Evolutionary conservation across 1,140 invertebrate genomes (phyloP), one percentile per base, ranked within the genome.

Genomic region (Nymphalis io): DNA sequence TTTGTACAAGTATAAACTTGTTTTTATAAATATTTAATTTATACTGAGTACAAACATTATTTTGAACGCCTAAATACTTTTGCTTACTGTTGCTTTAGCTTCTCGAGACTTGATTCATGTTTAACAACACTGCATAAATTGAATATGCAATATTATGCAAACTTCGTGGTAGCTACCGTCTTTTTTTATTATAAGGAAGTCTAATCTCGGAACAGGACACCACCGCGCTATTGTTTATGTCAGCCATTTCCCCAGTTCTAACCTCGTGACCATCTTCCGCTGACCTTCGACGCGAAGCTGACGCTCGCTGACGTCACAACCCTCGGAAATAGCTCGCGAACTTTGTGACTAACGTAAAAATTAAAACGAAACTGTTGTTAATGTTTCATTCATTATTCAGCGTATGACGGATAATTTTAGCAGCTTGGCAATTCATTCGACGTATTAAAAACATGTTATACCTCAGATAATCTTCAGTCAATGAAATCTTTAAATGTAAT

Each of bases 221-320:
- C 46, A 20, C 10, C 5, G 27, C 3, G 27, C 27, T 33, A 33
- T 59, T 59, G 16, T 33, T 40, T 27, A 51, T 46, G 18, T 13
- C 40, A 44, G 39, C 21, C 23, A 48, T 62, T 15, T 62, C 60
- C 21, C 27, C 42, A 15, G 6, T 20, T 39, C 60, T 38, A 42
- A 60, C 55, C 70, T 64, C 66, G 71, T 69, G 66, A 68, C 66
- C 57, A 71, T 48, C 51, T 60, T 65, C 66, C 66, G 71, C 48
- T 60, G 66, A 58, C 71, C 71, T 73, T 73, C 71, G 61, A 16
- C 13, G 27, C 27, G 33, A 16, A 51, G 6, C 23, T 61, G 66
- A 68, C 66, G 66, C 46, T 21, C 13, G 11, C 5, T 39, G 42
- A 57, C 74, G 74, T 76, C 67, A 63, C 23, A 23, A 15, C 3